These are phyloP conservation scores for Bombylius major DNA, from an alignment of 2,888 invertebrate species.

Conservation along the genomic window DNA sequence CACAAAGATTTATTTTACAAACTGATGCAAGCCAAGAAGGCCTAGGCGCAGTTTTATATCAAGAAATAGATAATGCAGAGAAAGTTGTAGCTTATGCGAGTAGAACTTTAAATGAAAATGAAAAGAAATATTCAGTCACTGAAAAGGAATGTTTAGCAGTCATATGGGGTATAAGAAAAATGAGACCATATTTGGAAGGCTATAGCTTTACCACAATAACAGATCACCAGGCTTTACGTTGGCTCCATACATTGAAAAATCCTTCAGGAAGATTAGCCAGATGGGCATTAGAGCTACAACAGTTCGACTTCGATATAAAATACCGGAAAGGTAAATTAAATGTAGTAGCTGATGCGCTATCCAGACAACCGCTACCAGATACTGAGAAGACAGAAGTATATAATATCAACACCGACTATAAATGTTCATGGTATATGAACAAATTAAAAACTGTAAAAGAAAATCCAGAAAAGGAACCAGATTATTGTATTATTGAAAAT, in stretches of 20 bases:
- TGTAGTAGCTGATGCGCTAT: not conserved
- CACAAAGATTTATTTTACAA: not conserved
- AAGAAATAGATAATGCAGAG: constrained; percentile 6
- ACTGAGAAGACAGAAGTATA: too few relatives aligned
- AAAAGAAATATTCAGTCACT: not conserved
- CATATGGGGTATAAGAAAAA: not conserved
- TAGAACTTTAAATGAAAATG: not conserved
- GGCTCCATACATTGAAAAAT: not conserved
- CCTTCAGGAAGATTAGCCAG: not conserved
- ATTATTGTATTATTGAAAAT: too few relatives aligned
- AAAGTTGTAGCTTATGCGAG: constrained; percentile 11
- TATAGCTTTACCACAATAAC: not conserved
- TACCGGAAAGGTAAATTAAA: not conserved
- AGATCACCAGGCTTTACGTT: not conserved
- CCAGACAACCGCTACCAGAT: too few relatives aligned
- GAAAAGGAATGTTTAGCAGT: not conserved
- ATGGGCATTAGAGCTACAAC: not conserved
- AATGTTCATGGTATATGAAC: too few relatives aligned
- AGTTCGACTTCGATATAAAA: not conserved
- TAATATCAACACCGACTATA: too few relatives aligned
- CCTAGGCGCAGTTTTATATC: too few relatives aligned
- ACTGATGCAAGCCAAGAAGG: too few relatives aligned
- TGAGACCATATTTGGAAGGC: not conserved
- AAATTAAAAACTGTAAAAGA: too few relatives aligned
- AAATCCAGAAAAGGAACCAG: too few relatives aligned